Base-by-base conservation (phyloP, 2,888 invertebrate genomes). In the Apamea epomidion region DNA sequence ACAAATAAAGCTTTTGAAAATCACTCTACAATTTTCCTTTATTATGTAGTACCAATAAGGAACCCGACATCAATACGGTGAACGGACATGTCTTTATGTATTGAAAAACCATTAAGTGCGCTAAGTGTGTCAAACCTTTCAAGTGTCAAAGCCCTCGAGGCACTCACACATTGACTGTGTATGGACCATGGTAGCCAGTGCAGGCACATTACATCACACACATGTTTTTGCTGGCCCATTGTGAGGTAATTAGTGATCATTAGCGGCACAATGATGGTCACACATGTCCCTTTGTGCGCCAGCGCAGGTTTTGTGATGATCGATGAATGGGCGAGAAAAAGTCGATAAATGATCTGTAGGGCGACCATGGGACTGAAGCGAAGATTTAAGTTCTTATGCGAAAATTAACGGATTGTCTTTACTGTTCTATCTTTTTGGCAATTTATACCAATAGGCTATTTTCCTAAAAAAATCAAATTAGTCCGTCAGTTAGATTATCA, bases 51-150 rank as follows among this genome's bases (percentile, higher is more conserved):
- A 70, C 45, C 54, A 74, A 45, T 74, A 83, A n/a, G 84, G 79
- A 54, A 37, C 37, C 62, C 12, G 62, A 83, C 73, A 73, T 54
- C 18, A 58, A 32, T 62, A 71, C 58, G 12, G 80, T 76, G 70
- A 85, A 74, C 73, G 81, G 60, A 74, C 54, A 70, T 51, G 76
- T 77, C 76, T 69, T 54, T 76, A 84, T n/a, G 32, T 84, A 82
- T 86, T 76, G 82, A 70, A 76, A 83, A 83, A 74, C 75, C 62
- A 82, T 81, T 79, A 74, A 45, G 60, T 70, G 21, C n/a, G 72
- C 64, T 69, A 89, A 83, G 87, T 88, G 79, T 89, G 90, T 87
- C 87, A 88, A 42, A 78, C 88, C 87, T 90, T 86, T 83, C 90
- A 86, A 87, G 76, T 58, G 82, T 68, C 79, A 81, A 73, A 82